A percentile compares a stretch with the other conserved stretches of the same genome.
These are phyloP conservation scores for Dicaeum eximium DNA, from an alignment of 2,113 vertebrate species.

Conservation along the genomic window DNA sequence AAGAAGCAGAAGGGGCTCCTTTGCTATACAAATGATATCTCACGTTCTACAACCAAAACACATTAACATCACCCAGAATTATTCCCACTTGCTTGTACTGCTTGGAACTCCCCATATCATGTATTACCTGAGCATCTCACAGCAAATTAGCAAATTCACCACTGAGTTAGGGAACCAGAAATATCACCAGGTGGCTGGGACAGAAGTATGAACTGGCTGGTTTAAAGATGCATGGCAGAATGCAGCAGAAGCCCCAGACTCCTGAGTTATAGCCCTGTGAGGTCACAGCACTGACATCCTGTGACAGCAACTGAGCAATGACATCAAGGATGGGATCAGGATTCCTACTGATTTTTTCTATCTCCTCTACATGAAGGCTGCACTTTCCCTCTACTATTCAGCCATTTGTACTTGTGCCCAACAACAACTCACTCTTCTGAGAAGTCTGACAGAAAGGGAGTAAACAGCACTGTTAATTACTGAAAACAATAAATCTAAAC, in stretches of 20 bases:
- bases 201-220: neutral
- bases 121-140: neutral
- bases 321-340: neutral
- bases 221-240: neutral
- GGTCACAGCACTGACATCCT: neutral
- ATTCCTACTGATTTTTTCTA: neutral
- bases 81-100: neutral
- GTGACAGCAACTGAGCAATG: neutral
- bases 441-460: neutral
- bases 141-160: neutral
- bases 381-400: neutral
- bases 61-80: neutral
- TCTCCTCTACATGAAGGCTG: neutral
- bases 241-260: neutral
- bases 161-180: neutral
- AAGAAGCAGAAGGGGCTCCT: neutral
- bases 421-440: neutral
- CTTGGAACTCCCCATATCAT: neutral
- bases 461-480: neutral
- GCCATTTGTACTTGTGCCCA: neutral
- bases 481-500: neutral
- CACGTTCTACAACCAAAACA: fast-evolving
- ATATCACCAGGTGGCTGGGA: neutral
- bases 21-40: neutral
- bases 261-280: fast-evolving